These are phyloP conservation scores for Dryobotodes eremita DNA, from an alignment of 2,888 invertebrate genomes.

Conservation along the genomic window DNA sequence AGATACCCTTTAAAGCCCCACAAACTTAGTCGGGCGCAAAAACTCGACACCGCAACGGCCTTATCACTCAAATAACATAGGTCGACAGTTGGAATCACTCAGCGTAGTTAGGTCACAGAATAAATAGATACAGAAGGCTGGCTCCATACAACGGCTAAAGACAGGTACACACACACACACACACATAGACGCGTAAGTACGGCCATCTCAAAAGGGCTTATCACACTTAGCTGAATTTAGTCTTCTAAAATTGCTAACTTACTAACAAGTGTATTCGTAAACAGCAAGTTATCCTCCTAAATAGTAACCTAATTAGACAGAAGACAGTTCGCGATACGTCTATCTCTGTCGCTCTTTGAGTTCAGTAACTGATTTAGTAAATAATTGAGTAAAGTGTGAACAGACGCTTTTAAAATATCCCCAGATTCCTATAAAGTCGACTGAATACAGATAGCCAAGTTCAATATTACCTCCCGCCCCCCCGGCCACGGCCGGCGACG, in stretches of 20 bases:
- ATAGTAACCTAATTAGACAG: background rate
- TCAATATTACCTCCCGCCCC: too few relatives aligned
- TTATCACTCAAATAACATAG: constrained; percentile 58
- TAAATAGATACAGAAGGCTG: constrained; percentile 5
- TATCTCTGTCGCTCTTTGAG: background rate
- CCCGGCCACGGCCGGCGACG: too few relatives aligned
- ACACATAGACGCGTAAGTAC: background rate
- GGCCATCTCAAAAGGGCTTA: background rate
- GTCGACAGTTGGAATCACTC: constrained; percentile 63
- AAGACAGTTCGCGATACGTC: too few relatives aligned
- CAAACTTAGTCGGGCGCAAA: constrained; percentile 39
- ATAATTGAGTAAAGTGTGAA: background rate
- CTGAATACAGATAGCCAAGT: background rate
- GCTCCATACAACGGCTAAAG: background rate
- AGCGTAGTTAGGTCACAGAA: constrained; percentile 11
- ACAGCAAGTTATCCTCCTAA: background rate
- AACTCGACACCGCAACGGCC: constrained; percentile 31
- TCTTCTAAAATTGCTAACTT: background rate
- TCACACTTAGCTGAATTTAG: background rate
- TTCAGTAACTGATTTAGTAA: too few relatives aligned
- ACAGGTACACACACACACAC: background rate
- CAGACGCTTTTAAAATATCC: background rate
- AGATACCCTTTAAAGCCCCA: constrained; percentile 13
- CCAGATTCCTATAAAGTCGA: too few relatives aligned
- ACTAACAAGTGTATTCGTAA: background rate